phyloP scores from a whole-genome alignment of 2,888 invertebrate species.

The Volucella inanis region DNA sequence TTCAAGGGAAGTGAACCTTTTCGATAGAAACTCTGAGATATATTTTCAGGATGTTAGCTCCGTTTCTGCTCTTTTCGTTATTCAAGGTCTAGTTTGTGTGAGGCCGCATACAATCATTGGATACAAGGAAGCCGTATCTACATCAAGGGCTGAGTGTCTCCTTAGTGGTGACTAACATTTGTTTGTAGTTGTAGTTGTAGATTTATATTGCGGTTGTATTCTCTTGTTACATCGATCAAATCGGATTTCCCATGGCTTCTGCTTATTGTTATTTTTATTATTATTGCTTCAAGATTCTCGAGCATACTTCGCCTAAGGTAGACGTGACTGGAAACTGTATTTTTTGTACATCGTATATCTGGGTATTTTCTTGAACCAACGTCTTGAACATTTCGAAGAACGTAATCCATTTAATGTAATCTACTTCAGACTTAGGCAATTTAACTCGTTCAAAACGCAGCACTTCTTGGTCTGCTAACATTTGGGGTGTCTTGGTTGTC shows the following conservation, averaged over 20 bases:
- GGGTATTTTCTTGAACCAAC: neutral
- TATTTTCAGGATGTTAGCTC: neutral
- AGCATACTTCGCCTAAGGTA: neutral
- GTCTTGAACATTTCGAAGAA: conserved; percentile 7
- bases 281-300: neutral
- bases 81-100: neutral
- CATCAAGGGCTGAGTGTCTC: neutral
- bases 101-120: neutral
- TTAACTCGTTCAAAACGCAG: too few species aligned
- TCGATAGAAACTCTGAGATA: neutral
- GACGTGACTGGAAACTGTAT: neutral
- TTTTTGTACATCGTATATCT: conserved; percentile 7
- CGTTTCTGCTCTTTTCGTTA: neutral
- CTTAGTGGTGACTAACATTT: too few species aligned
- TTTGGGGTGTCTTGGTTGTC: too few species aligned
- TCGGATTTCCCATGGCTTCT: too few species aligned
- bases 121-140: neutral
- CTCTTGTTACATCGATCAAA: neutral
- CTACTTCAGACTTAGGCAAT: too few species aligned
- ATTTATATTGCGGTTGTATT: neutral
- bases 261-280: neutral
- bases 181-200: neutral
- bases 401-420: too few species aligned
- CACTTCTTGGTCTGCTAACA: too few species aligned
- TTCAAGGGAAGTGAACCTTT: neutral